Evolutionary conservation across 2,113 vertebrate genomes (phyloP), one percentile per base, ranked within the genome.

Genomic region (Todiramphus saurophagus): DNA sequence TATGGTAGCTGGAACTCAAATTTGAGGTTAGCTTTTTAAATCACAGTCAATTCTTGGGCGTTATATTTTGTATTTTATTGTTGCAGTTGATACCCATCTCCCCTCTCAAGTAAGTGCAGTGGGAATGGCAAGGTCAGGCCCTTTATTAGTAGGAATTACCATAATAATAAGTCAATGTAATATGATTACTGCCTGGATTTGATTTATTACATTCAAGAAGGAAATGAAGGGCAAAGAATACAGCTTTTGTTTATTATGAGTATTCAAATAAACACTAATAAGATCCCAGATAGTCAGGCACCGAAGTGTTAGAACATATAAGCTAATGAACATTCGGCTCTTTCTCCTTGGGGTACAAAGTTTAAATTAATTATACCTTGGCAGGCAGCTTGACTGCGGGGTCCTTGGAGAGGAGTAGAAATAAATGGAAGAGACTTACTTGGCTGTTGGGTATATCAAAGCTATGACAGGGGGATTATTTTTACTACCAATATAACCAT

Each of bases 301-400:
- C 18, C 7, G 5, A 88, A 93, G 50, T 91, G 79, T 53, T 64
- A 64, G 89, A 87, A 56, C 19, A 37, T 51, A 75, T 20, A 74
- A 59, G 28, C n/a, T 86, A 72, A 91, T 75, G 58, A 95, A 84
- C 73, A 66, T 87, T 91, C 30, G 1, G 8, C 11, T 91, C 11
- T 56, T 69, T 60, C 94, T 83, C 94, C 87, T 66, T 89, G 81
- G 92, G 81, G 84, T 37, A 69, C 43, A 77, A 95, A 93, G 15
- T 50, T 48, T 76, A 94, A 97, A 96, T 95, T 93, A 97, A 97
- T 97, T 96, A 76, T 91, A 79, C 62, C 84, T 97, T 95, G 88
- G 72, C 88, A 97, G 74, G 55, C 83, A 83, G 31, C 79, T 93
- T 78, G 91, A 91, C 68, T 89, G 59, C 16, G 19, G 59, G 83